Evolutionary conservation across 2,888 invertebrate species (phyloP).

Genomic region (Drosophila kanekoi): DNA sequence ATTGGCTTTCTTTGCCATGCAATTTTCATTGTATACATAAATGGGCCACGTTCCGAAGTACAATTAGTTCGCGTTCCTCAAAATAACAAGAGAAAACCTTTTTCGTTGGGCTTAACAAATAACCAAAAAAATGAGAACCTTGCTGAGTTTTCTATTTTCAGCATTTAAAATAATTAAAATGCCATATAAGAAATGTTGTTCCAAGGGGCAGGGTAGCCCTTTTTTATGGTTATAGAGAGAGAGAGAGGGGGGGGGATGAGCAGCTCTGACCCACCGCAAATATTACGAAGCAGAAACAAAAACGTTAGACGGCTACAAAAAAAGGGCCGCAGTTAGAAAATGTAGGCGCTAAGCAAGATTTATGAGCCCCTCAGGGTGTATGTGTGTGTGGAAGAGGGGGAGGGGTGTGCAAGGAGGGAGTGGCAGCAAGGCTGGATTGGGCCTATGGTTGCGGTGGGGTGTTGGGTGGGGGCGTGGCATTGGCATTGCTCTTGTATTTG

Average conservation of each 20-base stretch:
- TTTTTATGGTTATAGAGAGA: conserved; percentile 6
- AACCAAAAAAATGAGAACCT: neutral
- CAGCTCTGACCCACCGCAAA: conserved; percentile 47
- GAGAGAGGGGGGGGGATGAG: neutral
- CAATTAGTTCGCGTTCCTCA: conserved; percentile 6
- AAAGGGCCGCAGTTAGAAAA: conserved; percentile 6
- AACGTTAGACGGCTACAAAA: conserved; percentile 21
- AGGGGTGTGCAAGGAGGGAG: neutral
- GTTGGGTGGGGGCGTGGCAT: conserved; percentile 47
- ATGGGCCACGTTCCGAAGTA: conserved; percentile 14
- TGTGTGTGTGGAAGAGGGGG: neutral
- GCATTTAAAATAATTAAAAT: conserved; percentile 74
- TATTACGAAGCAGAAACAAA: conserved; percentile 32
- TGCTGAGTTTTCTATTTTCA: conserved; percentile 47
- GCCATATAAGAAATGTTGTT: conserved; percentile 50
- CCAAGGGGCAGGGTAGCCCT: conserved; percentile 10
- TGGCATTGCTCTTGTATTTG: conserved; percentile 51
- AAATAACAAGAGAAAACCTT: neutral
- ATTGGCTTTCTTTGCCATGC: conserved; percentile 31
- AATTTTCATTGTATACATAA: neutral
- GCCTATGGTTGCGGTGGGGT: too few relatives aligned
- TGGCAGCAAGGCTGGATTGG: too few relatives aligned
- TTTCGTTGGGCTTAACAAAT: conserved; percentile 10
- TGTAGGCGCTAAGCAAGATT: conserved; percentile 71
- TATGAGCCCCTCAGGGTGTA: conserved; percentile 64